Evolutionary conservation across 2,888 invertebrate genomes (phyloP).

Genomic region (Frankliniella intonsa): DNA sequence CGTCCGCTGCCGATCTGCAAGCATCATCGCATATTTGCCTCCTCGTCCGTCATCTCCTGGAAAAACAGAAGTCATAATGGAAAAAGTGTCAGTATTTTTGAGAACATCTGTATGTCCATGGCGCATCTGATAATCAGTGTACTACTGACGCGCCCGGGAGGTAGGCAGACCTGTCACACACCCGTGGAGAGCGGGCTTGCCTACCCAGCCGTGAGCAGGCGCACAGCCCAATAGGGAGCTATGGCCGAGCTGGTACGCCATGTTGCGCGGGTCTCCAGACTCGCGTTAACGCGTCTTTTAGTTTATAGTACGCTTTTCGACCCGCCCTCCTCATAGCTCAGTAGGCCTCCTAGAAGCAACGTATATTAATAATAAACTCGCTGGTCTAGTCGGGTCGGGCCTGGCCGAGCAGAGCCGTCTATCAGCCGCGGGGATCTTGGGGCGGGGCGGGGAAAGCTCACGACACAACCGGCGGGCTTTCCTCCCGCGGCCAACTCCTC

Average conservation of each 20-base stretch:
- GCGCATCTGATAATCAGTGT: too few species aligned
- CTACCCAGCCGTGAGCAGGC: background rate
- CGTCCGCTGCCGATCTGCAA: background rate
- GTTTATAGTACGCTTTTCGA: too few species aligned
- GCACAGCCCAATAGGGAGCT: too few species aligned
- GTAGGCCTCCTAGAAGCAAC: too few species aligned
- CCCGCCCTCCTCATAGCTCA: too few species aligned
- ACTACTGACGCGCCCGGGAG: too few species aligned
- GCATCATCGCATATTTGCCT: conserved; percentile 10
- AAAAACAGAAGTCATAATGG: background rate
- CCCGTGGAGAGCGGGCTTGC: background rate
- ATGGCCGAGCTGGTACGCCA: too few species aligned
- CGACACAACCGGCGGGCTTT: background rate
- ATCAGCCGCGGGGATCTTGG: background rate
- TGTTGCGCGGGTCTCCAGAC: too few species aligned
- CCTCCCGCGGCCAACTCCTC: background rate
- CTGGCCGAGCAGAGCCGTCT: background rate
- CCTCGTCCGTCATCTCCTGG: conserved; percentile 16
- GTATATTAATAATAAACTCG: too few species aligned
- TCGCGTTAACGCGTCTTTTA: too few species aligned
- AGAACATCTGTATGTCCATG: too few species aligned
- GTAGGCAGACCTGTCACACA: background rate
- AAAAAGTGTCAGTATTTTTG: background rate
- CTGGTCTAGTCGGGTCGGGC: too few species aligned
- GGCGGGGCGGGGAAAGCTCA: background rate